Evolutionary conservation across 2,888 invertebrate genomes (phyloP), one percentile per base, ranked within the genome.

Genomic region (Nymphalis urticae): DNA sequence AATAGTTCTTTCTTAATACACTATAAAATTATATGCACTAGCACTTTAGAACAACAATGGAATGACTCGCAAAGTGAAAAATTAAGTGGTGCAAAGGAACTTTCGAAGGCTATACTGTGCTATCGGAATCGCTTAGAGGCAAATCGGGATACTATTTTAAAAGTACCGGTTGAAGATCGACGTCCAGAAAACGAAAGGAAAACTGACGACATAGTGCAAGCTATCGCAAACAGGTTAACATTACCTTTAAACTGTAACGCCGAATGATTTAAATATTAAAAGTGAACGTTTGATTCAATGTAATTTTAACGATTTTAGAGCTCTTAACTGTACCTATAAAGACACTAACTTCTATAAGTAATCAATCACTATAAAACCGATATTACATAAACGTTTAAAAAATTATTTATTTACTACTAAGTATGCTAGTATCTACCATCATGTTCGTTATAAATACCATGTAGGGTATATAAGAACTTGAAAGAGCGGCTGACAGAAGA

Each of bases 21-120:
- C 13, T 13, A 13, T 13, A 42, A 42, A 42, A 42, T 42, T 42
- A 42, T 47, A 48, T 27, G 64, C 60, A 27, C 17, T 72, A 92
- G 92, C 71, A 86, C 84, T 58, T 75, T 92, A 69, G 92, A 92
- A 73, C 85, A 81, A 62, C 87, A 89, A 72, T 91, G 92, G 92
- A 77, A 76, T 17, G 88, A 86, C 1, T 60, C 75, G 0, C 74
- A 82, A 0, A 81, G 85, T 58, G 81, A 84, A 5, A 61, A 78
- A 7, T 73, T 87, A 0, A 87, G 81, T 59, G 92, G 91, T 1
- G 90, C 82, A 0, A 85, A 78, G 65, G 91, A 91, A 72, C 80
- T 92, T 8, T 50, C 86, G 10, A 67, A 60, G 1, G 92, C 92
- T 1, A 83, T 92, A 53, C 76, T 92, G 4, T 82, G 81, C 16